Conservation (phyloP, 1,140 invertebrate species). For the Trachymyrmex septentrionalis region DNA sequence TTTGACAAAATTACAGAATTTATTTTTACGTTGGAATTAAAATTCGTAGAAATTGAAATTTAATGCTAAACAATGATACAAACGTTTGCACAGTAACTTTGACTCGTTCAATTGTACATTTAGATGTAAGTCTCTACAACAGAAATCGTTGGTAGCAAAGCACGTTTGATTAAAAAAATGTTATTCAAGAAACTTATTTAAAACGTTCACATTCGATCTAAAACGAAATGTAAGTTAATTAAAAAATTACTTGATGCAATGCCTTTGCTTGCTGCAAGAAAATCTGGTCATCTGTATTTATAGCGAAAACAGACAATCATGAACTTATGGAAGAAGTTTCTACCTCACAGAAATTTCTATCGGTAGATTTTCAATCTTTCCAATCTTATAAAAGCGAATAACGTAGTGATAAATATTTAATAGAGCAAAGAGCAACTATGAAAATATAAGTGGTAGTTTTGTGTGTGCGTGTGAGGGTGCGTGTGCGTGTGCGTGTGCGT, state of each 20-base stretch:
- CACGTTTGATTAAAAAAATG: not conserved
- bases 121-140: not conserved
- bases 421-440: not conserved
- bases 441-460: not conserved
- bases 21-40: not conserved
- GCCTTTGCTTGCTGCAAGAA: not conserved
- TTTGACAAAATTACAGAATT: not conserved
- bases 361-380: not conserved
- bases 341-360: constrained; percentile 12
- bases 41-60: constrained; percentile 6
- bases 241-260: not conserved
- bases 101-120: not conserved
- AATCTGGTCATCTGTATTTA: not conserved
- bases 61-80: too few relatives aligned
- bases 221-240: constrained; percentile 6
- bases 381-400: not conserved
- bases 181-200: not conserved
- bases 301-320: not conserved
- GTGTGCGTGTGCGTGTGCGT: too few relatives aligned
- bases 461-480: too few relatives aligned
- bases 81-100: not conserved
- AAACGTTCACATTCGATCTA: not conserved
- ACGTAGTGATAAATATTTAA: constrained; percentile 12
- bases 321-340: not conserved
- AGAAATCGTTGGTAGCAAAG: not conserved